Evolutionary conservation across 2,888 invertebrate genomes (phyloP).

Genomic region (Himalopsyche anomala): DNA sequence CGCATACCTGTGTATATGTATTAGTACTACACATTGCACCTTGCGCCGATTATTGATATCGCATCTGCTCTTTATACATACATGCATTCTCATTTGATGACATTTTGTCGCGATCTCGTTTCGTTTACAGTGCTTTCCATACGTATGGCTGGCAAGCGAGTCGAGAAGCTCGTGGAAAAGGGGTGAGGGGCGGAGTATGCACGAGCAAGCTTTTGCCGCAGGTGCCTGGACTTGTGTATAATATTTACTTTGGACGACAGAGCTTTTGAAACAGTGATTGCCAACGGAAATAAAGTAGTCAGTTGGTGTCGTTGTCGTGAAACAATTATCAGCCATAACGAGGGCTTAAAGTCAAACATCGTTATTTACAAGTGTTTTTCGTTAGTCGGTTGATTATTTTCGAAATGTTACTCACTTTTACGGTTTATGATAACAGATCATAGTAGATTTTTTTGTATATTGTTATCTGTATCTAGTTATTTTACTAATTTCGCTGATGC

Average conservation of each 20-base stretch:
- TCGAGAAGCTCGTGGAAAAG: background rate
- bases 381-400: too few relatives aligned
- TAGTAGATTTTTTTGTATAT: too few relatives aligned
- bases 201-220: slow-evolving; percentile 24
- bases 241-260: slow-evolving; percentile 8
- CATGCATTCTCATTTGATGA: background rate
- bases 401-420: too few relatives aligned
- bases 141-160: background rate
- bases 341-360: too few relatives aligned
- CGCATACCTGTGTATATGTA: too few relatives aligned
- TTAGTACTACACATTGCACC: background rate
- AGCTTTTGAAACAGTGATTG: background rate
- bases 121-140: background rate
- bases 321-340: too few relatives aligned
- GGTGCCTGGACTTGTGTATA: slow-evolving; percentile 1
- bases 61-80: slow-evolving; percentile 15
- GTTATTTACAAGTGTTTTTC: too few relatives aligned
- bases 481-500: too few relatives aligned
- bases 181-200: background rate
- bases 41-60: background rate
- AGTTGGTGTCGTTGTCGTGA: too few relatives aligned
- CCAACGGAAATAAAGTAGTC: background rate
- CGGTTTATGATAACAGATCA: too few relatives aligned
- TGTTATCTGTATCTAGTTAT: too few relatives aligned
- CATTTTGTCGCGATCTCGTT: slow-evolving; percentile 21